Evolutionary conservation across 2,797 vertebrate genomes (phyloP), one percentile per base, ranked within the genome.

Genomic region (Pogonophryne albipinna): DNA sequence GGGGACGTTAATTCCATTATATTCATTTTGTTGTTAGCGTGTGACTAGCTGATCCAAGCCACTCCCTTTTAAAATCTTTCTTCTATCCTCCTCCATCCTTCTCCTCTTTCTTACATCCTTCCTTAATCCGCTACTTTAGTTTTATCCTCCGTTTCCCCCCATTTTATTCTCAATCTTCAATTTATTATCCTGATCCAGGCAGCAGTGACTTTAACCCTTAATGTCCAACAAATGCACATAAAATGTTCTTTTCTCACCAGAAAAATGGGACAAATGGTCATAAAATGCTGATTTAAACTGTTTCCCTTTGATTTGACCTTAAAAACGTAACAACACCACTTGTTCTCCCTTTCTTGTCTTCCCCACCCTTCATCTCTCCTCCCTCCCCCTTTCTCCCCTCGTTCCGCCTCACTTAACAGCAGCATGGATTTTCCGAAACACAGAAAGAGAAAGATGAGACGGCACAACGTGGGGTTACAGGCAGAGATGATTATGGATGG

Each of bases 1-100:
- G 34, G 34, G 74, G 57, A 49, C 41, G 74, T 77, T 84, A 78
- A 82, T 76, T 83, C 76, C 75, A 84, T 84, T 82, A 75, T 53
- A 46, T 75, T 81, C 61, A 66, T 83, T 80, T 70, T 46, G 69
- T 66, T 79, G 23, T 76, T 67, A 61, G 17, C 42, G 49, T 69
- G 51, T 75, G 34, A 3, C 10, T 4, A 23, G 23, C 65, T 53
- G 27, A n/a, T 44, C 45, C 57, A 53, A 42, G 16, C 20, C 9
- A 19, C 17, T 15, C 10, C 4, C 4, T 16, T 13, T 23, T 27
- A 0, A 38, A 63, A 34, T 20, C 5, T 6, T 3, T 73, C 38
- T 45, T 15, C 38, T 19, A 44, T n/a, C 41, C 20, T 1, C 3
- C 20, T 31, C 12, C 13, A 2, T 62, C 13, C 6, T 15, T 42